Conservation (phyloP, 2,797 vertebrate species). For the Scleropages formosus region DNA sequence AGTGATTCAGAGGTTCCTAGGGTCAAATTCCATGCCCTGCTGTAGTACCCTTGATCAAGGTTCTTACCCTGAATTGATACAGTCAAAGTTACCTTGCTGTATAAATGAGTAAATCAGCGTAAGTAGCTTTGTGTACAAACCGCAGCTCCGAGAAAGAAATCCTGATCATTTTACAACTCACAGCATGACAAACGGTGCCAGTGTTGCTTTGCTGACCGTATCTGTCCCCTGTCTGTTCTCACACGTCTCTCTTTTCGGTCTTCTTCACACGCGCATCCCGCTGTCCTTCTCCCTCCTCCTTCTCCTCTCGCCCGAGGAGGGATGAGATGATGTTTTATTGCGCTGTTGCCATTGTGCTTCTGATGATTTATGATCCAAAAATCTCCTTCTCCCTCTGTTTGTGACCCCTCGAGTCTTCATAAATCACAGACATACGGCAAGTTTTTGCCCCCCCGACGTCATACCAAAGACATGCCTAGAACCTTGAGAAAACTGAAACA, state of each 20-base stretch:
- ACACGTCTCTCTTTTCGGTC: conserved; percentile 63
- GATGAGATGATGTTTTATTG: conserved; percentile 57
- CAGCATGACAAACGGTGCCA: conserved; percentile 58
- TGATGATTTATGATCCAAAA: conserved; percentile 61
- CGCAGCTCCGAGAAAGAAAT: background rate
- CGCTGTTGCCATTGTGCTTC: conserved; percentile 53
- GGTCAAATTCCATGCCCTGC: too few species aligned
- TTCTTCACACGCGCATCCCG: conserved; percentile 37
- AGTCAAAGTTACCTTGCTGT: too few species aligned
- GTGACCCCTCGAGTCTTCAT: conserved; percentile 48
- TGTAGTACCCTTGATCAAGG: too few species aligned
- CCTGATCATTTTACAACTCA: conserved; percentile 34
- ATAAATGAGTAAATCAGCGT: too few species aligned
- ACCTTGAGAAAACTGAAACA: too few species aligned
- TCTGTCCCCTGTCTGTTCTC: conserved; percentile 59
- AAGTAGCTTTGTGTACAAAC: too few species aligned
- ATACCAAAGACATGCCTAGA: conserved; percentile 51
- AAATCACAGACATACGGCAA: conserved; percentile 56
- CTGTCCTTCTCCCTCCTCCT: conserved; percentile 30
- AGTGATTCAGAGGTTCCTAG: too few species aligned
- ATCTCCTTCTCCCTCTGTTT: conserved; percentile 50
- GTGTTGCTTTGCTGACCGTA: conserved; percentile 58
- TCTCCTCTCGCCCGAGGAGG: conserved; percentile 31
- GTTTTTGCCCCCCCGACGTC: conserved; percentile 45
- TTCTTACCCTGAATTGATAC: too few species aligned